Conservation (phyloP, 1,140 invertebrate genomes). For the Paralvinella palmiformis region DNA sequence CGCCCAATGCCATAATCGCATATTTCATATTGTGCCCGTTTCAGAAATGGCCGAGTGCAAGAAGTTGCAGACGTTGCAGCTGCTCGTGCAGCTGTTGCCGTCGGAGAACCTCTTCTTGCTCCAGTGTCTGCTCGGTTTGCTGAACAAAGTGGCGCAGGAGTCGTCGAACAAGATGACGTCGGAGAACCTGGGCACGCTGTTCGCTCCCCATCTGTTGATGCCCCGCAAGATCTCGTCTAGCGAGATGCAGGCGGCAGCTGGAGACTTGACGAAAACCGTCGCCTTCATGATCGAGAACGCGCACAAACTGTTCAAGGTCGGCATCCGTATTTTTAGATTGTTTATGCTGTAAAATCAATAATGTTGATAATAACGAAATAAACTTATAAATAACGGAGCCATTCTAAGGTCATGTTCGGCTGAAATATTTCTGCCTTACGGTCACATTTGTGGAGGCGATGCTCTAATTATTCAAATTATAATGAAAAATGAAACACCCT, state of each 20-base stretch:
- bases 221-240: constrained; percentile 77
- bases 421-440: no score
- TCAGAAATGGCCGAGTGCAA: constrained; percentile 49
- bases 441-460: no score
- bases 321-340: no score
- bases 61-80: constrained; percentile 70
- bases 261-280: constrained; percentile 68
- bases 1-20: no score
- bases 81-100: constrained; percentile 73
- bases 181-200: constrained; percentile 79
- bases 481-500: no score
- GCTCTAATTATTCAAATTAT: no score
- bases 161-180: constrained; percentile 81
- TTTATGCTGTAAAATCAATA: no score
- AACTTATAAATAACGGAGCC: no score
- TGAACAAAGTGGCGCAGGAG: constrained; percentile 67
- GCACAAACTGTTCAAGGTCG: constrained; percentile 64
- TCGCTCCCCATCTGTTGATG: constrained; percentile 85
- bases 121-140: constrained; percentile 66
- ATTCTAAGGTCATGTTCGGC: no score
- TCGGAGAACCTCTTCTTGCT: constrained; percentile 68
- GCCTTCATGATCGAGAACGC: constrained; percentile 79
- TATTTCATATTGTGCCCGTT: no score
- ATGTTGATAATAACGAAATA: no score
- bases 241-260: constrained; percentile 67